Percentiles rank a stretch among this genome's conserved stretches.
phyloP scores from a whole-genome alignment of 2,888 invertebrate genomes.

The Ellobium chinense region DNA sequence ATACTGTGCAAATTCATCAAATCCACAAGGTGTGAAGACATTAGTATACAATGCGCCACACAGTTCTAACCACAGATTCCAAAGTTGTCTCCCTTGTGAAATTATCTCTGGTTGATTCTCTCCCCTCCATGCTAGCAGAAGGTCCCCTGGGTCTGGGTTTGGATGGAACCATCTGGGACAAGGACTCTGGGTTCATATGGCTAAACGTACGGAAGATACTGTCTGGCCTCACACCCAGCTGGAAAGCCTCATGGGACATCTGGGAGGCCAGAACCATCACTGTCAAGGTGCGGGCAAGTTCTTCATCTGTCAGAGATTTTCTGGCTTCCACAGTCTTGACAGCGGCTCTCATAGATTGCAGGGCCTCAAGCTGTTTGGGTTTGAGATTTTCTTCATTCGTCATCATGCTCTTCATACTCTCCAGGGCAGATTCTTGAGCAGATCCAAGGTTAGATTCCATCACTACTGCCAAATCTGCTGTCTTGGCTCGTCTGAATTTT shows the following conservation, averaged over 20 bases:
- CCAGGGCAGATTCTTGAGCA: slow-evolving; percentile 55
- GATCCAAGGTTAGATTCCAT: slow-evolving; percentile 51
- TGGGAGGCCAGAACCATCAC: slow-evolving; percentile 67
- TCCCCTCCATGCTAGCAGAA: background rate
- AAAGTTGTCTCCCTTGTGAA: slow-evolving; percentile 30
- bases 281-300: slow-evolving; percentile 63
- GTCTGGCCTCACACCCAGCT: slow-evolving; percentile 63
- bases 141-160: background rate
- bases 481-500: slow-evolving; percentile 12
- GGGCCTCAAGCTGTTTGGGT: slow-evolving; percentile 50
- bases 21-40: no score
- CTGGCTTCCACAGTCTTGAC: slow-evolving; percentile 13
- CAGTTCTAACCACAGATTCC: slow-evolving; percentile 24
- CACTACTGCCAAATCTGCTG: slow-evolving; percentile 34
- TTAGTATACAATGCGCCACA: no score
- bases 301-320: slow-evolving; percentile 52
- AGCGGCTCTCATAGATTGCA: slow-evolving; percentile 37
- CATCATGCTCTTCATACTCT: slow-evolving; percentile 58
- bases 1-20: no score
- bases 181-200: slow-evolving; percentile 16
- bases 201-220: slow-evolving; percentile 61
- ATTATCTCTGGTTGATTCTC: background rate
- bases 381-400: slow-evolving; percentile 57
- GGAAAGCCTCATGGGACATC: slow-evolving; percentile 64
- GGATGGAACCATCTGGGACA: slow-evolving; percentile 32